phyloP scores from a whole-genome alignment of 2,888 invertebrate genomes.

The Lochmaea crataegi region DNA sequence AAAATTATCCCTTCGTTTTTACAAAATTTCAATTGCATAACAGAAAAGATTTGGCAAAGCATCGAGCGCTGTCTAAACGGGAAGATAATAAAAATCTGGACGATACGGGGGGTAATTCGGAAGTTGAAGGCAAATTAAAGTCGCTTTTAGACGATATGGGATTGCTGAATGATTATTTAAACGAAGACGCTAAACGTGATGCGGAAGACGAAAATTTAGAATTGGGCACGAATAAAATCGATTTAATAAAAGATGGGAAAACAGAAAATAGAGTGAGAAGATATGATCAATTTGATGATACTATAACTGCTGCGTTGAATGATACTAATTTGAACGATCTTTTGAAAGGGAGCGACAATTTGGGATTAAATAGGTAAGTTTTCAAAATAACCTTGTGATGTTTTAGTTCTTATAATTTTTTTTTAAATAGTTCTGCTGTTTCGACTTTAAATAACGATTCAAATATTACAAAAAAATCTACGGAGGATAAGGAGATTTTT shows the following conservation, averaged over 20 bases:
- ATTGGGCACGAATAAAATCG: conserved; percentile 49
- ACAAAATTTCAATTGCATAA: conserved; percentile 56
- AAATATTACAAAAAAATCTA: background rate
- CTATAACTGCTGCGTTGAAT: background rate
- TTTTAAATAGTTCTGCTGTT: background rate
- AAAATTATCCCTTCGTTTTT: conserved; percentile 53
- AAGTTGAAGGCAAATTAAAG: conserved; percentile 52
- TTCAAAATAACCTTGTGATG: background rate
- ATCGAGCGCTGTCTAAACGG: conserved; percentile 42
- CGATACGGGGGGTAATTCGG: background rate
- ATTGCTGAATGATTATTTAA: conserved; percentile 50
- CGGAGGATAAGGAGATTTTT: background rate
- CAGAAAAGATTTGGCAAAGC: conserved; percentile 37
- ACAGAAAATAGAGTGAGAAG: conserved; percentile 34
- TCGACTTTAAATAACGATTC: background rate
- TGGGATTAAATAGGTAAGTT: background rate
- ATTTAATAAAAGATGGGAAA: conserved; percentile 43
- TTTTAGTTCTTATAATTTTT: too few relatives aligned
- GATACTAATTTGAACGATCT: background rate
- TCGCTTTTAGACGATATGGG: conserved; percentile 55
- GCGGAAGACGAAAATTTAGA: conserved; percentile 52
- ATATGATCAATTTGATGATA: background rate
- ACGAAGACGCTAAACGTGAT: conserved; percentile 48
- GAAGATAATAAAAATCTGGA: background rate
- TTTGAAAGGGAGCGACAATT: background rate